Base-by-base conservation (phyloP, 1,140 invertebrate genomes). In the Liolophura sinensis region DNA sequence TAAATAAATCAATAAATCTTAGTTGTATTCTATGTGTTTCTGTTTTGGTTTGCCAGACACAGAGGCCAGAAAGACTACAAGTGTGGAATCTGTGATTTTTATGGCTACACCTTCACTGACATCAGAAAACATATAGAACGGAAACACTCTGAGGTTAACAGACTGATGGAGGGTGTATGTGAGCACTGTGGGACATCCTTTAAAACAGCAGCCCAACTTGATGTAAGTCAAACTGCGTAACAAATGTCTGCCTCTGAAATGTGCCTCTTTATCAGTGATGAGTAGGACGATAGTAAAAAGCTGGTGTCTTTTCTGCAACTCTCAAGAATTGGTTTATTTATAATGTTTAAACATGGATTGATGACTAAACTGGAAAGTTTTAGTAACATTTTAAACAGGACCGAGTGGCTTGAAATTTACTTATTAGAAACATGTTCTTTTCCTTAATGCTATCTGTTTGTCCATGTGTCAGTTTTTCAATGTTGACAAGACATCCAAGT, bases 91-190 rank as follows among this genome's bases (percentile, higher is more conserved):
- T 86, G 85, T 74, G 82, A 84, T 65, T 85, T 85, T 70, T 85
- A 79, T 70, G 85, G 85, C 25, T 86, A 86, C 69, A 86, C 85
- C 1, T 86, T 84, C 68, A 86, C 85, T 14, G 85, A 86, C 69
- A 86, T 86, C 56, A 67, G 84, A 56, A 86, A 85, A 74, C 85
- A 86, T 71, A 86, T 86, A 18, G 85, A 86, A 63, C 71, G 85
- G 4, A 83, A 84, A 71, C 84, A 85, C 68, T 64, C 81, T 5
- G 83, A 84, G 60, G 68, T 73, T 20, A 81, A 78, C 58, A 75
- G 71, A 18, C 62, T 77, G 12, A 4, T 52, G 48, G 27, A 62
- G 25, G 31, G 65, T n/a, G 72, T 78, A 69, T 85, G 83, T 77
- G 76, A 80, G 60, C 80, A 78, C 66, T 85, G 83, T 75, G 76